Evolutionary conservation across 2,888 invertebrate genomes (phyloP).

Genomic region (Xestia sexstrigata): DNA sequence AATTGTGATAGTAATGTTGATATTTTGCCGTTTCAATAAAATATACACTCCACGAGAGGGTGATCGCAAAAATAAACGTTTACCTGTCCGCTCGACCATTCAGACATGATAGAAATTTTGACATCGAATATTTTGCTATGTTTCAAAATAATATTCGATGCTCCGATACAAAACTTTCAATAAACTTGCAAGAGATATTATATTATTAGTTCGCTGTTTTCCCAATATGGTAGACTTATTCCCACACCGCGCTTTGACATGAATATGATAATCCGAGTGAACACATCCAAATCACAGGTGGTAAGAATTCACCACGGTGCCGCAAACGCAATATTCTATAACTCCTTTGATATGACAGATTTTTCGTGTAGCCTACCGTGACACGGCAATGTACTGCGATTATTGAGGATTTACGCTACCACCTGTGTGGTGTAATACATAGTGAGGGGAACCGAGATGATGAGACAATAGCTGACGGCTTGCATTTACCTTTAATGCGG

Average conservation of each 20-base stretch:
- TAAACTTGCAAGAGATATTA: slow-evolving; percentile 46
- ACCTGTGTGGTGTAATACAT: slow-evolving; percentile 61
- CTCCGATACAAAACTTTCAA: slow-evolving; percentile 37
- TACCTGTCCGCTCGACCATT: slow-evolving; percentile 61
- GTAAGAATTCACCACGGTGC: slow-evolving; percentile 66
- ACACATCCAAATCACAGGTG: slow-evolving; percentile 70
- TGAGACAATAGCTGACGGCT: slow-evolving; percentile 65
- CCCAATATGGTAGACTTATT: slow-evolving; percentile 69
- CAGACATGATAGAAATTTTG: slow-evolving; percentile 56
- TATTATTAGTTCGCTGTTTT: slow-evolving; percentile 62
- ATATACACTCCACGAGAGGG: slow-evolving; percentile 29
- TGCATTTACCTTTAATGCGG: slow-evolving; percentile 65
- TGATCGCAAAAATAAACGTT: slow-evolving; percentile 69
- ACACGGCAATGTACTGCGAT: slow-evolving; percentile 69
- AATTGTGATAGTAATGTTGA: slow-evolving; percentile 24
- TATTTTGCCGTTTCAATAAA: slow-evolving; percentile 40
- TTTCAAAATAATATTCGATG: slow-evolving; percentile 37
- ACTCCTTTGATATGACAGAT: slow-evolving; percentile 70
- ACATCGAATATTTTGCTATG: too few relatives aligned
- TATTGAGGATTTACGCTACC: slow-evolving; percentile 69
- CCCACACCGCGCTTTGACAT: slow-evolving; percentile 64
- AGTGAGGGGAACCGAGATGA: slow-evolving; percentile 46
- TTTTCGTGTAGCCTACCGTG: slow-evolving; percentile 65
- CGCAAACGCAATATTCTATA: slow-evolving; percentile 71
- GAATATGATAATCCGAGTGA: slow-evolving; percentile 75